These are phyloP conservation scores for Maniola hyperantus DNA, from an alignment of 2,888 invertebrate genomes.

Conservation along the genomic window DNA sequence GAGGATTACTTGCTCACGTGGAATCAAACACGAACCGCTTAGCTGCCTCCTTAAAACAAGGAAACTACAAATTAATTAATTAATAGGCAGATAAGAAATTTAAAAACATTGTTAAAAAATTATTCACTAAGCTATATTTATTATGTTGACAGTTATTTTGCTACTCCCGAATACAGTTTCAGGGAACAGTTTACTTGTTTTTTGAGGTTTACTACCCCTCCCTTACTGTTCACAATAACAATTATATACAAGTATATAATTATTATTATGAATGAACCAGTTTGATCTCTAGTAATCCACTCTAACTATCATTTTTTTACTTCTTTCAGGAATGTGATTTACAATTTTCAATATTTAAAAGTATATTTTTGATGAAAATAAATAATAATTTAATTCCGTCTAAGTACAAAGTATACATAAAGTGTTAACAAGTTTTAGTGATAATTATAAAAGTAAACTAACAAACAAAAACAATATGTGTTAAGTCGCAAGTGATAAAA, in stretches of 20 bases:
- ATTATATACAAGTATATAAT: constrained; percentile 58
- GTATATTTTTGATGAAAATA: constrained; percentile 69
- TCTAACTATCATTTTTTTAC: constrained; percentile 42
- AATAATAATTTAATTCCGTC: constrained; percentile 70
- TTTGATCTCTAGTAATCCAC: constrained; percentile 39
- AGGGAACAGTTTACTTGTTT: constrained; percentile 55
- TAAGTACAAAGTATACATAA: constrained; percentile 73
- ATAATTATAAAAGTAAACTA: constrained; percentile 53
- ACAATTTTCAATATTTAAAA: constrained; percentile 58
- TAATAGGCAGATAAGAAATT: not conserved
- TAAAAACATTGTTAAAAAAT: too few relatives aligned
- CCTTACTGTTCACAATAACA: constrained; percentile 52
- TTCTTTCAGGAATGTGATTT: constrained; percentile 69
- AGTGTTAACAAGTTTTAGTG: constrained; percentile 54
- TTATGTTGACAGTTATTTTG: too few relatives aligned
- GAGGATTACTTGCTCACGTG: constrained; percentile 66
- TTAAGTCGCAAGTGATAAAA: constrained; percentile 60
- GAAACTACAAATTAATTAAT: constrained; percentile 44
- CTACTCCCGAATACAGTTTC: too few relatives aligned
- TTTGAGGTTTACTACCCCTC: constrained; percentile 59
- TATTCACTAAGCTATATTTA: too few relatives aligned
- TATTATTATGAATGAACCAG: constrained; percentile 67
- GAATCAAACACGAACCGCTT: constrained; percentile 75
- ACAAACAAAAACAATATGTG: constrained; percentile 57
- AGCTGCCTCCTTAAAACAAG: constrained; percentile 74